Conservation (phyloP, 2,797 vertebrate genomes). For the Diglossa cyanea region DNA sequence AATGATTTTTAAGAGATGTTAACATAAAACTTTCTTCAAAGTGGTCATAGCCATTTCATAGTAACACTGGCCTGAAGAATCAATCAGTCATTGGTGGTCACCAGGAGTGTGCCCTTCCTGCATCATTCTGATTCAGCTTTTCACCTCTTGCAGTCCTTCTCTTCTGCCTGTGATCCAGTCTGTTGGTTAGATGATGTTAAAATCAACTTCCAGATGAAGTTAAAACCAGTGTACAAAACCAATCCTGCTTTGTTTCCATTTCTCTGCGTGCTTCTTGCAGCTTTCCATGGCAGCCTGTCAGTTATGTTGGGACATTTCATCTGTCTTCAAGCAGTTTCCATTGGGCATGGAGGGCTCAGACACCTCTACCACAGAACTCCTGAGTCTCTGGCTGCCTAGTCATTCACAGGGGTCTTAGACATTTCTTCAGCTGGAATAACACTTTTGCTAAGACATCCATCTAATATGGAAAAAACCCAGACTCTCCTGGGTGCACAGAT, state of each 20-base stretch:
- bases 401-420: neutral
- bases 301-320: neutral
- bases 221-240: neutral
- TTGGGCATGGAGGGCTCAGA: neutral
- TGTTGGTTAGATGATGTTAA: neutral
- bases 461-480: neutral
- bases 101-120: neutral
- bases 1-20: neutral
- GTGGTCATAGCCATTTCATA: conserved; percentile 22
- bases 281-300: neutral
- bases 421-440: neutral
- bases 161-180: neutral
- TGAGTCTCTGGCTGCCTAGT: neutral
- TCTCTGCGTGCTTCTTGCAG: neutral
- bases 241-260: neutral
- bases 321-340: neutral
- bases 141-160: neutral
- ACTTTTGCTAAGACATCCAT: neutral
- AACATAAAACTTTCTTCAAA: neutral
- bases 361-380: neutral
- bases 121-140: neutral
- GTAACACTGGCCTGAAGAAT: neutral
- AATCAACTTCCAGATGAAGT: neutral
- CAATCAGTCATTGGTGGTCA: neutral
- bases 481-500: neutral